Conservation (phyloP, 2,888 invertebrate genomes). For the Netelia melanura region DNA sequence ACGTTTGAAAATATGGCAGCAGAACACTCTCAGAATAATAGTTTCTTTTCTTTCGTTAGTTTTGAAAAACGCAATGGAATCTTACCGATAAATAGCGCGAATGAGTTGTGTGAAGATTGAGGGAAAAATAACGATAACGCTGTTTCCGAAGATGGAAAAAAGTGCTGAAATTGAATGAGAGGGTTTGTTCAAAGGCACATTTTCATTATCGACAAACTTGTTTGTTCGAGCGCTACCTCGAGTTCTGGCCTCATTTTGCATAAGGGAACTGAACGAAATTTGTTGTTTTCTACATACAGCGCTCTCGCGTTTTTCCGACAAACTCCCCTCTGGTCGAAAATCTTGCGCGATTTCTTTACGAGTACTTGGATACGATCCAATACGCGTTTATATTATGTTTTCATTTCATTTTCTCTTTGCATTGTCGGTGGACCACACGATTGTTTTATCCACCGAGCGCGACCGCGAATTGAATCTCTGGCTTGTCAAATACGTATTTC, state of each 20-base stretch:
- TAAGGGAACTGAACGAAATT: not conserved
- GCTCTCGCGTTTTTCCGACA: slow-evolving; percentile 1
- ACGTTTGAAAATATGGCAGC: slow-evolving; percentile 42
- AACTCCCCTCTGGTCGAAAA: not conserved
- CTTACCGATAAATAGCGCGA: slow-evolving; percentile 4
- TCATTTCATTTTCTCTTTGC: slow-evolving; percentile 5
- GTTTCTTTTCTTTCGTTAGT: not conserved
- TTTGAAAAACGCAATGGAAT: not conserved
- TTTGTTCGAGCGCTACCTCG: not conserved
- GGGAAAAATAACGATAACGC: not conserved
- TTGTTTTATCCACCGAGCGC: not conserved
- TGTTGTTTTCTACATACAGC: not conserved
- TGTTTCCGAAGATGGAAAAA: slow-evolving; percentile 9
- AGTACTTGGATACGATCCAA: slow-evolving; percentile 41
- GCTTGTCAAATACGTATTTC: not conserved
- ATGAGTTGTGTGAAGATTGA: not conserved
- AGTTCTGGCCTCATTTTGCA: not conserved
- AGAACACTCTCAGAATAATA: slow-evolving; percentile 18
- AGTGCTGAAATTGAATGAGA: slow-evolving; percentile 40
- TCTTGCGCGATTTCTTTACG: slow-evolving; percentile 23
- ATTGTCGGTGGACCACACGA: not conserved
- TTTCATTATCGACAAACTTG: not conserved
- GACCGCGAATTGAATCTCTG: not conserved
- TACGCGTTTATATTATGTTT: slow-evolving; percentile 7
- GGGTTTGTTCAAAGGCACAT: not conserved